Evolutionary conservation across 2,888 invertebrate species (phyloP), one percentile per base, ranked within the genome.

Genomic region (Tricholauxania praeusta): DNA sequence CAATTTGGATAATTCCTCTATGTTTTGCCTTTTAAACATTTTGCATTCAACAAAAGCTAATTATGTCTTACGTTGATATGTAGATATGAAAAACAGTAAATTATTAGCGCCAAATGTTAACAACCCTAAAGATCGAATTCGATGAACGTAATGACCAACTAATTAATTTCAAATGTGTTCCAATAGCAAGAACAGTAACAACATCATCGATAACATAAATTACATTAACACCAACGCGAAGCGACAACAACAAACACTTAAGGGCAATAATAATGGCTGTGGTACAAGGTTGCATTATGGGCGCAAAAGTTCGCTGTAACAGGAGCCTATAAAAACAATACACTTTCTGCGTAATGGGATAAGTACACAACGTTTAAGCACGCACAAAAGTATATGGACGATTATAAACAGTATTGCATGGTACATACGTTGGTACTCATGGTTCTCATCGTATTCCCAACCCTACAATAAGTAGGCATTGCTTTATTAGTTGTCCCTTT

Each of bases 101-200:
- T n/a, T 28, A 28, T 28, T 28, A 28, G 39, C 39, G 39, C 39
- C 39, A 39, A 39, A 8, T 39, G 39, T 10, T 39, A 39, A 10
- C 39, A 39, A 39, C 39, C 39, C 6, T 39, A 39, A 10, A 1
- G 39, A 39, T 39, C 39, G 10, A 39, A 10, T 39, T 10, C 39
- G 10, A 39, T 7, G 10, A 39, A 39, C 39, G 7, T 39, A 63
- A 39, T 63, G 47, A 63, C 63, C 48, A 47, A 63, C 63, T 63
- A 63, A 63, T 63, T 63, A 47, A 63, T 63, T 19, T 63, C 63
- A 63, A 63, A 63, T 63, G 47, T 12, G 17, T n/a, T 12, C 47
- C 6, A 62, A 47, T 39, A 8, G 12, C 63, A 63, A 47, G 17
- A 63, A 63, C 12, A 63, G 39, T 62, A 12, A 12, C 17, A 47